These are phyloP conservation scores for Heliconius hewitsoni DNA, from an alignment of 1,140 invertebrate genomes.

Conservation along the genomic window DNA sequence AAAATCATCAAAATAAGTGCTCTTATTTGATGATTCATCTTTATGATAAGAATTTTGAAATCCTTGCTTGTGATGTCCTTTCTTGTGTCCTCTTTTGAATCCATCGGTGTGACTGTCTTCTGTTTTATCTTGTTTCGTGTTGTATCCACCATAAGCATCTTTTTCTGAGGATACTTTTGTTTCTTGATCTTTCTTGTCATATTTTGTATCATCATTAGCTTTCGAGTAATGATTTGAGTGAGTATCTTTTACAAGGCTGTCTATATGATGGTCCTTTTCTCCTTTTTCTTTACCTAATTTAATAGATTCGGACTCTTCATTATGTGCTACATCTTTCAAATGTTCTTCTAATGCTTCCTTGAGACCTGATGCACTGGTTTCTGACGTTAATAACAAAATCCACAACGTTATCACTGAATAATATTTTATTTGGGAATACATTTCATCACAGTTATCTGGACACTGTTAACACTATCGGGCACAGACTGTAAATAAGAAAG, in stretches of 20 bases:
- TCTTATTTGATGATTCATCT: constrained; percentile 85
- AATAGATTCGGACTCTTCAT: constrained; percentile 64
- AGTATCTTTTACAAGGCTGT: constrained; percentile 67
- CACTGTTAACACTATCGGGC: constrained; percentile 29
- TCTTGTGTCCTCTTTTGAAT: constrained; percentile 82
- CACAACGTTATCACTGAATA: constrained; percentile 50
- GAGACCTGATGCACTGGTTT: constrained; percentile 59
- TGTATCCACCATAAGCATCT: constrained; percentile 71
- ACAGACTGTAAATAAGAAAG: constrained; percentile 27
- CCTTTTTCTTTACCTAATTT: constrained; percentile 73
- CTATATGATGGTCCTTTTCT: constrained; percentile 73
- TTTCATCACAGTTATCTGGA: constrained; percentile 54
- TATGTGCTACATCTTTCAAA: constrained; percentile 71
- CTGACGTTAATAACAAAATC: constrained; percentile 52
- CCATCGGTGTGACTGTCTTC: constrained; percentile 72
- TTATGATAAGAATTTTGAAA: constrained; percentile 85
- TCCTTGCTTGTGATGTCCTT: constrained; percentile 84
- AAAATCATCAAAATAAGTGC: constrained; percentile 84
- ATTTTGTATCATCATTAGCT: constrained; percentile 73
- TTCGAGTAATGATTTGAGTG: constrained; percentile 75
- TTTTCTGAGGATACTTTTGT: constrained; percentile 67
- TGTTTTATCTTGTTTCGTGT: constrained; percentile 68
- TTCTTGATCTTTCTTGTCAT: constrained; percentile 73
- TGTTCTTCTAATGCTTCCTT: constrained; percentile 73
- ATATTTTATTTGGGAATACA: constrained; percentile 57